Evolutionary conservation across 2,797 vertebrate species (phyloP).

Genomic region (Buphagus erythrorhynchus): DNA sequence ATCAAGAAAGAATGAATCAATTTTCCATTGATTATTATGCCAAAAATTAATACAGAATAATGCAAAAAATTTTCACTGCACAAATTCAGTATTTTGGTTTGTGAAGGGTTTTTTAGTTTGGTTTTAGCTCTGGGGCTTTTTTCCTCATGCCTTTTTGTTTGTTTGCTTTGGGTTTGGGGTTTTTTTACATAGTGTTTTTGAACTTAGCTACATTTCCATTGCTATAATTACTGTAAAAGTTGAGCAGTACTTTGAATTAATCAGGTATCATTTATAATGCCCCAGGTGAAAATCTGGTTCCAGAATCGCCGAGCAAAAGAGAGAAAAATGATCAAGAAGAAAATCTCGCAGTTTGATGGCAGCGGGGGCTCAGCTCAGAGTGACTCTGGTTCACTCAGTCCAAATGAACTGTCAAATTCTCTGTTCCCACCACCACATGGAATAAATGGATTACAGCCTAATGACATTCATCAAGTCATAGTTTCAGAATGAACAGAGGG

Average conservation of each 20-base stretch:
- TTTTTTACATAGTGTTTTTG: background rate
- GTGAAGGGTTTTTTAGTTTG: rapidly evolving
- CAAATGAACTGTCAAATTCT: constrained; percentile 85
- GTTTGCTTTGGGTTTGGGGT: background rate
- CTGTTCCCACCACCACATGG: constrained; percentile 83
- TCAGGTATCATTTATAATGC: background rate
- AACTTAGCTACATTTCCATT: background rate
- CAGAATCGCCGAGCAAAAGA: constrained; percentile 95
- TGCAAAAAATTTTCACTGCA: background rate
- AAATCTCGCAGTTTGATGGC: constrained; percentile 91
- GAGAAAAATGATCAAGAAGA: constrained; percentile 94
- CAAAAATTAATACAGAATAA: background rate
- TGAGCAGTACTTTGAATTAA: background rate
- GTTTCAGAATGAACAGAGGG: constrained; percentile 80
- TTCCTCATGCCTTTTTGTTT: background rate
- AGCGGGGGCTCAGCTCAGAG: constrained; percentile 90
- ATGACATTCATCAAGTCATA: constrained; percentile 89
- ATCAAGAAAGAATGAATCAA: background rate
- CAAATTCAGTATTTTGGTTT: background rate
- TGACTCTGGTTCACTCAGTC: constrained; percentile 92
- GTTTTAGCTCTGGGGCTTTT: background rate
- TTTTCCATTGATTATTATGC: background rate
- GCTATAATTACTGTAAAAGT: background rate
- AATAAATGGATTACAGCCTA: constrained; percentile 87
- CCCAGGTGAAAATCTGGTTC: constrained; percentile 96